Percentiles rank a stretch among this genome's conserved stretches.
Evolutionary conservation across 2,888 invertebrate species (phyloP).

Genomic region (Fragum sueziense): DNA sequence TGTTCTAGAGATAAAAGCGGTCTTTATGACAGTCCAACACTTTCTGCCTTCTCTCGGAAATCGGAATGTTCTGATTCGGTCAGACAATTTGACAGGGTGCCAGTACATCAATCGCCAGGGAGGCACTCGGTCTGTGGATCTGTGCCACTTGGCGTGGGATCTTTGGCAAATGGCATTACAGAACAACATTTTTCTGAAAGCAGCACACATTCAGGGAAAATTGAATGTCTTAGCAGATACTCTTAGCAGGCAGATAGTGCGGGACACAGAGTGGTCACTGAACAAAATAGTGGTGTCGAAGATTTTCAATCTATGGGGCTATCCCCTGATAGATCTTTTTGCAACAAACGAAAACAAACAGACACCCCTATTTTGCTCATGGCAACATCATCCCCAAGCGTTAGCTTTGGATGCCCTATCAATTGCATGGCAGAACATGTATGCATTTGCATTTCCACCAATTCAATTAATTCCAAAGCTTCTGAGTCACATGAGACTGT

Average conservation of each 20-base stretch:
- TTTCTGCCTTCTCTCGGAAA: conserved; percentile 20
- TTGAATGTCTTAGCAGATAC: conserved; percentile 43
- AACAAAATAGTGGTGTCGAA: conserved; percentile 20
- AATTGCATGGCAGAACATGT: too few species aligned
- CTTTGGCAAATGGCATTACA: conserved; percentile 28
- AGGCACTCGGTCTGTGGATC: conserved; percentile 26
- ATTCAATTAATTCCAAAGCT: conserved; percentile 24
- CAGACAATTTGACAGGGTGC: conserved; percentile 30
- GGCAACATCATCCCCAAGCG: conserved; percentile 40
- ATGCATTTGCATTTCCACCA: conserved; percentile 41
- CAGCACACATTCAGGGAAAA: conserved; percentile 42
- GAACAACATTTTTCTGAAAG: conserved; percentile 34
- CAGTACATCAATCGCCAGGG: conserved; percentile 36
- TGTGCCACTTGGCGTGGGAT: conserved; percentile 32
- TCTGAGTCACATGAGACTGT: conserved; percentile 35
- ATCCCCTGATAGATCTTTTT: conserved; percentile 44
- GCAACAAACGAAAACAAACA: conserved; percentile 42
- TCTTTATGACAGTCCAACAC: conserved; percentile 13
- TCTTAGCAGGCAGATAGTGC: conserved; percentile 31
- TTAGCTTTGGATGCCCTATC: conserved; percentile 47
- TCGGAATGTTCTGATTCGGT: conserved; percentile 30
- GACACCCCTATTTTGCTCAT: conserved; percentile 41
- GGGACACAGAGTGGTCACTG: conserved; percentile 44
- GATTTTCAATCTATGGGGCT: conserved; percentile 31
- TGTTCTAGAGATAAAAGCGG: conserved; percentile 36